Percentiles rank a stretch among this genome's conserved stretches.
These are phyloP conservation scores for Oryzias melastigma DNA, from an alignment of 2,113 vertebrate species.

Conservation along the genomic window DNA sequence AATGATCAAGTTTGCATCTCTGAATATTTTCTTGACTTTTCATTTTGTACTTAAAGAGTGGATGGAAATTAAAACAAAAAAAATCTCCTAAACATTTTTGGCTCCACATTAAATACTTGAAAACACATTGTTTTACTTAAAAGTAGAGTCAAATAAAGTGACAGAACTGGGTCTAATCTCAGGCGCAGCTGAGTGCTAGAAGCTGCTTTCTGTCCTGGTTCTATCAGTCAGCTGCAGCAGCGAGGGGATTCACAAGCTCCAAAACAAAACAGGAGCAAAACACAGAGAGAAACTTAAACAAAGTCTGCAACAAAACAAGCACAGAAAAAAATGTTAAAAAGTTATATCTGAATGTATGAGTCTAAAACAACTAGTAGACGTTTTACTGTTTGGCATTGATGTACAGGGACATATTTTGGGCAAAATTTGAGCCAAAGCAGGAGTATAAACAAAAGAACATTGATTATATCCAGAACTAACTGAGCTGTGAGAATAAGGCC, in stretches of 20 bases:
- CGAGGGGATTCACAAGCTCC: slow-evolving; percentile 37
- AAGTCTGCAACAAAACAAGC: slow-evolving; percentile 28
- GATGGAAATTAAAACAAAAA: slow-evolving; percentile 11
- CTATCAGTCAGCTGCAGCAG: slow-evolving; percentile 61
- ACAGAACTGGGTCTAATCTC: slow-evolving; percentile 72
- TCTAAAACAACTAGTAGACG: slow-evolving; percentile 22
- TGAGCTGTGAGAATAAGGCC: slow-evolving; percentile 40
- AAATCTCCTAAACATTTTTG: slow-evolving; percentile 22
- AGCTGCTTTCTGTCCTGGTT: slow-evolving; percentile 60
- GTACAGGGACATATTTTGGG: slow-evolving; percentile 27
- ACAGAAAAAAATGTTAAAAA: slow-evolving; percentile 28
- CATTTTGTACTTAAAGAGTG: slow-evolving; percentile 1
- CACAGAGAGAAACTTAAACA: slow-evolving; percentile 40
- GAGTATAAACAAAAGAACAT: slow-evolving; percentile 45
- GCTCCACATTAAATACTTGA: slow-evolving; percentile 43
- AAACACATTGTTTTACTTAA: slow-evolving; percentile 31
- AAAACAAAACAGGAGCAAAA: slow-evolving; percentile 41
- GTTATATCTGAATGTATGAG: slow-evolving; percentile 11
- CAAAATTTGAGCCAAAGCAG: slow-evolving; percentile 40
- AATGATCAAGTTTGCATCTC: slow-evolving; percentile 10
- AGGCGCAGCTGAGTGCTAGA: slow-evolving; percentile 37
- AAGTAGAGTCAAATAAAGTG: slow-evolving; percentile 46
- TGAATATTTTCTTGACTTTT: slow-evolving; percentile 22
- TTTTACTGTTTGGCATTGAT: slow-evolving; percentile 34
- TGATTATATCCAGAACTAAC: slow-evolving; percentile 44